Evolutionary conservation across 1,140 invertebrate genomes (phyloP).

Genomic region (Neotoxoptera formosana): DNA sequence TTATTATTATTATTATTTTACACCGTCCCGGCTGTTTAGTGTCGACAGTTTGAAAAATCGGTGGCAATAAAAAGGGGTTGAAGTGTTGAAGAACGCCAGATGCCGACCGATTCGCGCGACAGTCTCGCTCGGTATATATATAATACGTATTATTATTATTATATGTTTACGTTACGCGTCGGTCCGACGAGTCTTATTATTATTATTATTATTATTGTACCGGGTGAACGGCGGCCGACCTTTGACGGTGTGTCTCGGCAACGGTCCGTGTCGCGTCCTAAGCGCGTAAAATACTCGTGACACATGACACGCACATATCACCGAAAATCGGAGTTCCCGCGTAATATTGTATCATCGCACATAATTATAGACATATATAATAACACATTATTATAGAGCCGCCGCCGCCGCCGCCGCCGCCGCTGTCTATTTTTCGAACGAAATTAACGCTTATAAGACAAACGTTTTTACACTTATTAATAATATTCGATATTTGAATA

Average conservation of each 20-base stretch:
- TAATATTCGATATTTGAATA: too few relatives aligned
- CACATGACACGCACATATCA: background rate
- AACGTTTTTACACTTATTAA: too few relatives aligned
- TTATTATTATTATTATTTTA: background rate
- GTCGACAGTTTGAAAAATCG: slow-evolving; percentile 14
- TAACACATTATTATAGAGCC: background rate
- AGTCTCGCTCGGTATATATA: background rate
- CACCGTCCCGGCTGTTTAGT: slow-evolving; percentile 44
- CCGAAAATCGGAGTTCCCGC: background rate
- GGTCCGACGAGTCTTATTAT: background rate
- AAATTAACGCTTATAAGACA: too few relatives aligned
- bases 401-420: too few relatives aligned
- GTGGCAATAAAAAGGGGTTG: slow-evolving; percentile 40
- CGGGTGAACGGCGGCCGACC: slow-evolving; percentile 16
- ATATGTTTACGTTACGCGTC: slow-evolving; percentile 41
- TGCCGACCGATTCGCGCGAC: slow-evolving; percentile 22
- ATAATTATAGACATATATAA: too few relatives aligned
- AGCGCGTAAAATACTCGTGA: background rate
- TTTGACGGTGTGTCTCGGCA: background rate
- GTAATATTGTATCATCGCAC: background rate
- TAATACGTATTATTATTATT: too few relatives aligned
- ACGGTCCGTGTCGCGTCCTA: background rate
- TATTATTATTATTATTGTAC: background rate
- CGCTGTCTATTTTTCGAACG: too few relatives aligned
- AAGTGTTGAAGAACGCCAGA: slow-evolving; percentile 46